Evolutionary conservation across 2,113 vertebrate genomes (phyloP), one percentile per base, ranked within the genome.

Genomic region (Gavialis gangeticus): DNA sequence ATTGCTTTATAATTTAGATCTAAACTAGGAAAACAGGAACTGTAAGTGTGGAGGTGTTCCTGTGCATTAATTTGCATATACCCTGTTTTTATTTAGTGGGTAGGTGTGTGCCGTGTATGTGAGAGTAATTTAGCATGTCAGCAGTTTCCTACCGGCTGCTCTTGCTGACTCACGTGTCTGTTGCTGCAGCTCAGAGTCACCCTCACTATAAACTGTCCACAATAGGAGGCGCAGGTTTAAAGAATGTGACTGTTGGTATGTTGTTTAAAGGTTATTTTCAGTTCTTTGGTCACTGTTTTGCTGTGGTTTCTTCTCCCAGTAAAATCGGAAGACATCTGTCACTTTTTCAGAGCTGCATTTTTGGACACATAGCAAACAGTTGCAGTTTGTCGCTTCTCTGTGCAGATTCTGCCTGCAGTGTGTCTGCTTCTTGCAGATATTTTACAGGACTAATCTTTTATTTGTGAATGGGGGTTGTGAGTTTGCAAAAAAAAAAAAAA

Each of bases 161-260:
- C 95, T 93, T 98, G 98, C 98, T 98, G 98, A 98, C 98, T 99
- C 98, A 98, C 96, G 91, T 95, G 93, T 98, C 98, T 95, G 96
- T 82, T 96, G 90, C 84, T 96, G 90, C 84, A 84, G 97, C 81
- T 79, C 91, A 97, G 92, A 96, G 97, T 97, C 97, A 71, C 97
- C 97, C 91, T 85, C 66, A 21, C 95, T 91, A 75, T 89, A 95
- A 97, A 94, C 96, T 93, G 89, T 95, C 97, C 97, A 89, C 95
- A 91, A 95, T 73, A 3, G 95, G 93, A 94, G 92, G 77, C 21
- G 81, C 75, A 60, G 94, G 95, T 79, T 91, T 57, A 71, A 85
- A 94, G 94, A 95, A 92, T 57, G 28, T 81, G 66, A 2, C 80
- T 28, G 87, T 84, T 11, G 22, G 80, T 92, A 89, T 6, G 75